A percentile compares a stretch with the other conserved stretches of the same genome.
Conservation (phyloP, 2,797 vertebrate genomes). For the Corythornis leucogaster region DNA sequence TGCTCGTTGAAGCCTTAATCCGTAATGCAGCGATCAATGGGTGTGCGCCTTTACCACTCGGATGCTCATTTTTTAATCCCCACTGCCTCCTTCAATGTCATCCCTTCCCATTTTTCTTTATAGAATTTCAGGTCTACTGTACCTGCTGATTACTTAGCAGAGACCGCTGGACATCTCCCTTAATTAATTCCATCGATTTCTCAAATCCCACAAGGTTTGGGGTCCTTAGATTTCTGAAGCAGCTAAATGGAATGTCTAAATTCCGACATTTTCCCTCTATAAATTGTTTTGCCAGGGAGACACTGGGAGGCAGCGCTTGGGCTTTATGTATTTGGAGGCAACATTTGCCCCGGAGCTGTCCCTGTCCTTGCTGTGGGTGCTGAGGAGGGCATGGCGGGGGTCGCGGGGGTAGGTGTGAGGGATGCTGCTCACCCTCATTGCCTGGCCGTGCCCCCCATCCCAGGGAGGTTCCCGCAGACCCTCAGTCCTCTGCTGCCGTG, state of each 20-base stretch:
- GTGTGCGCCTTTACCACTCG: constrained; percentile 70
- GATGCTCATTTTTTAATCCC: constrained; percentile 80
- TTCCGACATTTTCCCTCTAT: constrained; percentile 75
- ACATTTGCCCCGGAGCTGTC: not conserved
- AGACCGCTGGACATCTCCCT: constrained; percentile 77
- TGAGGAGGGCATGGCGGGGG: not conserved
- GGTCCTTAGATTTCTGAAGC: constrained; percentile 79
- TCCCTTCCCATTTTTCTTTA: constrained; percentile 80
- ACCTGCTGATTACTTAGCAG: constrained; percentile 80
- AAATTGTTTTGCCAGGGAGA: constrained; percentile 76
- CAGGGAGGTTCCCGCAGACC: not conserved
- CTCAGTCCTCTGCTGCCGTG: accelerated
- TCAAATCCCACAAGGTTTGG: constrained; percentile 76
- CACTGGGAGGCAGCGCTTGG: constrained; percentile 39
- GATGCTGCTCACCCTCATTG: accelerated
- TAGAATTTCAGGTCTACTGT: constrained; percentile 79
- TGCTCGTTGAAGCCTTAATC: constrained; percentile 76
- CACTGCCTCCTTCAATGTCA: constrained; percentile 75
- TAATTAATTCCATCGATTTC: constrained; percentile 83
- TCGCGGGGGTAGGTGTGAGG: not conserved
- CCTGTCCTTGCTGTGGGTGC: not conserved
- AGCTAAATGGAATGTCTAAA: constrained; percentile 82
- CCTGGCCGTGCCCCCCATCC: not conserved
- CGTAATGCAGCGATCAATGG: constrained; percentile 75
- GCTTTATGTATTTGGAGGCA: constrained; percentile 66